Conservation (phyloP, 1,140 invertebrate species). For the Ridgeia piscesae region DNA sequence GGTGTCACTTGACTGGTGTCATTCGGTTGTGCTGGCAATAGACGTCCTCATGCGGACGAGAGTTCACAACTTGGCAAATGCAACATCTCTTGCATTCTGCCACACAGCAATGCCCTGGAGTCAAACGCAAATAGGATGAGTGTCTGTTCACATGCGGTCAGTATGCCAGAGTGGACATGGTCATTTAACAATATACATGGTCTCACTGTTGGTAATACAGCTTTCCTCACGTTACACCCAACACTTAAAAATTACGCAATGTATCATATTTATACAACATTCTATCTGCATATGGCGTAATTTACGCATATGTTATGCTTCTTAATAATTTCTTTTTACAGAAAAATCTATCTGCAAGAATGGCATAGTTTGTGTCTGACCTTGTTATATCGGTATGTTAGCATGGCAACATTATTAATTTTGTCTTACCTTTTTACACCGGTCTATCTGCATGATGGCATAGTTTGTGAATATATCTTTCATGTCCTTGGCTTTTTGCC, state of each 20-base stretch:
- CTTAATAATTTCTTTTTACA: slow-evolving; percentile 80
- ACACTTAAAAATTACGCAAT: not conserved
- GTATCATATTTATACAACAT: not conserved
- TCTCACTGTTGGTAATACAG: not conserved
- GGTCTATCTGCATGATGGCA: slow-evolving; percentile 76
- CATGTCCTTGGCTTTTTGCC: slow-evolving; percentile 75
- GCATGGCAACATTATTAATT: not conserved
- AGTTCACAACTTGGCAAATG: not conserved
- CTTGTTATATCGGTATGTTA: slow-evolving; percentile 38
- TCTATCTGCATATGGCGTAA: not conserved
- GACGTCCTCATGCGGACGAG: not conserved
- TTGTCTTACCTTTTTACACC: slow-evolving; percentile 72
- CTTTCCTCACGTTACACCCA: too few relatives aligned
- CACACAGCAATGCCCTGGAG: slow-evolving; percentile 9
- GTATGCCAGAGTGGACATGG: not conserved
- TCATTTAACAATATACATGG: not conserved
- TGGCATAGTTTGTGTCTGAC: slow-evolving; percentile 73
- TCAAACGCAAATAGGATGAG: not conserved
- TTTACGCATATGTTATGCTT: not conserved
- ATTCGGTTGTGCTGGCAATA: not conserved
- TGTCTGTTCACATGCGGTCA: too few relatives aligned
- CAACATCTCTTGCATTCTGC: slow-evolving; percentile 7
- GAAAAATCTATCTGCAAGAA: slow-evolving; percentile 76
- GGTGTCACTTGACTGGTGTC: not conserved
- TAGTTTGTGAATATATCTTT: slow-evolving; percentile 76